Percentiles rank a stretch among this genome's conserved stretches.
These are phyloP conservation scores for Eumerus sabulonum DNA, from an alignment of 2,888 invertebrate genomes.

Conservation along the genomic window DNA sequence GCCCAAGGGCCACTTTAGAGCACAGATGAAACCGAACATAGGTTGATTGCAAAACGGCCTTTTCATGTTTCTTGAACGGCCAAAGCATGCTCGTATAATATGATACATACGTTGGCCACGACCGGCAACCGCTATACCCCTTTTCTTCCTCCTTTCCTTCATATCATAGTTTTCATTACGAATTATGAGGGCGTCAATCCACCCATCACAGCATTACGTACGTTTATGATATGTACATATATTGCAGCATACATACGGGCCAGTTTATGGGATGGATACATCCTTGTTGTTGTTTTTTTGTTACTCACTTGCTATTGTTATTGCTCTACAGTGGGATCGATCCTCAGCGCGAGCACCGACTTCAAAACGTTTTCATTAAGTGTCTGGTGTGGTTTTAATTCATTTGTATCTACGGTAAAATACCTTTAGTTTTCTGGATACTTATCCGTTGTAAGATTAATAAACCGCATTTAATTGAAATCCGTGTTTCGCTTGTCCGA, in stretches of 20 bases:
- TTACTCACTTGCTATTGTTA: constrained; percentile 27
- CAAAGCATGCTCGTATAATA: background rate
- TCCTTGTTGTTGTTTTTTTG: constrained; percentile 16
- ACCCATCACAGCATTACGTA: constrained; percentile 67
- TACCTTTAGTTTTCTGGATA: constrained; percentile 34
- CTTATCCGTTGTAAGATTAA: no score
- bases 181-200: constrained; percentile 69
- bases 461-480: constrained; percentile 37
- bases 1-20: constrained; percentile 41
- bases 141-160: constrained; percentile 18
- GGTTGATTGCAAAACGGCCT: constrained; percentile 25
- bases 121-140: background rate
- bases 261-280: constrained; percentile 67
- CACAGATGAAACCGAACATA: constrained; percentile 29
- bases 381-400: constrained; percentile 52
- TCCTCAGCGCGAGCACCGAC: constrained; percentile 1
- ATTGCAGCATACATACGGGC: constrained; percentile 10
- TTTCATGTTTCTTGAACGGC: constrained; percentile 56
- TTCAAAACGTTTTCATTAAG: constrained; percentile 27
- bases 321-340: constrained; percentile 16
- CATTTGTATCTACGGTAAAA: constrained; percentile 41
- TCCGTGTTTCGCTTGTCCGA: constrained; percentile 8
- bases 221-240: no score
- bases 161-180: constrained; percentile 66
- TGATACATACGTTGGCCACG: constrained; percentile 2